Evolutionary conservation across 2,797 vertebrate genomes (phyloP).

Genomic region (Pelochelys cantorii): DNA sequence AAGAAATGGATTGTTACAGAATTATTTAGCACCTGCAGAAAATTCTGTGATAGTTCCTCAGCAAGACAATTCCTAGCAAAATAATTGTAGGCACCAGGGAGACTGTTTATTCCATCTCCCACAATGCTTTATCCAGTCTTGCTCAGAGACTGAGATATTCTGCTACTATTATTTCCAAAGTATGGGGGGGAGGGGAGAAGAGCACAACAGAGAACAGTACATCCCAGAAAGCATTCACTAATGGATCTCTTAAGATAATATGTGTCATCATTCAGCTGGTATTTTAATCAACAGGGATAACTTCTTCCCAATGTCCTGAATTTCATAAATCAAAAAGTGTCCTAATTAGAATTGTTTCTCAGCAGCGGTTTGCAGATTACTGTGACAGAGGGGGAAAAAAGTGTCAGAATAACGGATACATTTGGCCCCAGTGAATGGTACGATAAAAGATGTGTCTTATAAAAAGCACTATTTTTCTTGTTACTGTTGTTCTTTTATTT

Average conservation of each 20-base stretch:
- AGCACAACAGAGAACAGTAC: background rate
- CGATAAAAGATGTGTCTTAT: background rate
- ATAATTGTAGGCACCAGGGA: slow-evolving; percentile 1
- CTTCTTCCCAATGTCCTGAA: slow-evolving; percentile 30
- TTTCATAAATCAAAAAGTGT: slow-evolving; percentile 33
- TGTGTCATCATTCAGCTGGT: slow-evolving; percentile 34
- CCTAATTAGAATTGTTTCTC: slow-evolving; percentile 57
- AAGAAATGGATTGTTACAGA: background rate
- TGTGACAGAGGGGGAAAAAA: slow-evolving; percentile 7
- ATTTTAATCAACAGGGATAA: slow-evolving; percentile 57
- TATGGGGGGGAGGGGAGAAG: background rate
- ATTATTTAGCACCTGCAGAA: slow-evolving; percentile 5
- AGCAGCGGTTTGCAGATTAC: background rate
- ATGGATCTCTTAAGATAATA: slow-evolving; percentile 39
- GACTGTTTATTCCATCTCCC: background rate
- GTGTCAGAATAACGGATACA: background rate
- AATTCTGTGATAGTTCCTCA: background rate
- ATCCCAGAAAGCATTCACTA: slow-evolving; percentile 24
- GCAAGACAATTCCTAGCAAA: background rate
- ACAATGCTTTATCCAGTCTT: slow-evolving; percentile 13
- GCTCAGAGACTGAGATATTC: background rate
- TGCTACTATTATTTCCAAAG: slow-evolving; percentile 10
- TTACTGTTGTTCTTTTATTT: background rate
- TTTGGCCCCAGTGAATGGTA: background rate
- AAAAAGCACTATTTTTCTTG: background rate